Conservation (phyloP, 2,113 vertebrate genomes). For the Fulmarus glacialis region DNA sequence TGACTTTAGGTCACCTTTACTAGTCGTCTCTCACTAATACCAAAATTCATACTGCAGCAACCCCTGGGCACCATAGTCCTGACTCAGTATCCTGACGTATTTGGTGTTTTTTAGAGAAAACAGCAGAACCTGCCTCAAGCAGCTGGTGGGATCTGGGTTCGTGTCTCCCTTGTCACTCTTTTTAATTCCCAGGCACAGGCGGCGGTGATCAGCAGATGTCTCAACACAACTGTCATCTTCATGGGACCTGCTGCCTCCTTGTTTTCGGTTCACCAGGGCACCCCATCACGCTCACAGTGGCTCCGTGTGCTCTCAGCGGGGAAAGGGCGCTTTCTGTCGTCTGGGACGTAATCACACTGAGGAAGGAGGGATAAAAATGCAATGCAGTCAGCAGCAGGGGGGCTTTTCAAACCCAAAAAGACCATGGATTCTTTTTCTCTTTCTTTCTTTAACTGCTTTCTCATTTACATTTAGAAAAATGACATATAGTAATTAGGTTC, state of each 20-base stretch:
- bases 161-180: not conserved
- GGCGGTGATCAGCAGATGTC: not conserved
- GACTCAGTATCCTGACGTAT: not conserved
- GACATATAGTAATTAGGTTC: constrained; percentile 44
- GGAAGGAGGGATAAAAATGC: not conserved
- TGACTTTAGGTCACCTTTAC: not conserved
- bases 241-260: not conserved
- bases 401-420: not conserved
- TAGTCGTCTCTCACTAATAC: not conserved
- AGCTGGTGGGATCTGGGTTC: not conserved
- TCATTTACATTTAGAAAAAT: constrained; percentile 58
- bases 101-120: not conserved
- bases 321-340: not conserved
- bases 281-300: fast-evolving
- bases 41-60: not conserved
- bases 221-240: not conserved
- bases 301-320: not conserved
- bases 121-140: not conserved
- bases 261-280: not conserved
- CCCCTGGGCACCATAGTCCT: not conserved
- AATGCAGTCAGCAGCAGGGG: not conserved
- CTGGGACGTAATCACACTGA: fast-evolving
- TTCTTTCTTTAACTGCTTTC: not conserved
- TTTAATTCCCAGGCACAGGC: not conserved
- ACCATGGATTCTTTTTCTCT: not conserved